Conservation (phyloP, 2,888 invertebrate genomes). For the Mystacides longicornis region DNA sequence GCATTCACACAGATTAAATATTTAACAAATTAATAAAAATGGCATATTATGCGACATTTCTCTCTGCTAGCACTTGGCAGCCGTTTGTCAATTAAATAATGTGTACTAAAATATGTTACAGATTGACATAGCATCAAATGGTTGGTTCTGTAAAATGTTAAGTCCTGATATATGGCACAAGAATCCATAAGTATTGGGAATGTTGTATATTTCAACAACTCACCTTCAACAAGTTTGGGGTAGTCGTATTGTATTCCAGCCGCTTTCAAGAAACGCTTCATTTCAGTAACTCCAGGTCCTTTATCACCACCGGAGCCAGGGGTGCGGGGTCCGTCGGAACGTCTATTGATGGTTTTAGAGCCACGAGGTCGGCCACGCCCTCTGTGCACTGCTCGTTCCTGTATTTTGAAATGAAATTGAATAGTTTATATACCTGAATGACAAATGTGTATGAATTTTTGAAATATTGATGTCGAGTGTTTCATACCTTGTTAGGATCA, state of each 20-base stretch:
- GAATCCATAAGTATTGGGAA: no score
- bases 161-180: no score
- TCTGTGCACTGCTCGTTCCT: slow-evolving; percentile 28
- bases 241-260: slow-evolving; percentile 47
- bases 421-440: no score
- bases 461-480: neutral
- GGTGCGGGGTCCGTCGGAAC: slow-evolving; percentile 22
- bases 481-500: neutral
- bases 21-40: no score
- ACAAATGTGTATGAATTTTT: neutral
- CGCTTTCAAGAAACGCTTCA: slow-evolving; percentile 48
- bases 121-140: no score
- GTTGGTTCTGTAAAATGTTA: no score
- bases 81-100: no score
- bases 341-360: slow-evolving; percentile 33
- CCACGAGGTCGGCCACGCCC: slow-evolving; percentile 43
- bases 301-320: slow-evolving; percentile 28
- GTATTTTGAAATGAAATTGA: neutral
- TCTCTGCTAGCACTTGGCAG: no score
- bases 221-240: slow-evolving; percentile 46
- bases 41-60: no score
- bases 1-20: no score
- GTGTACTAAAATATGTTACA: no score
- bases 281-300: slow-evolving; percentile 43
- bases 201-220: no score